A percentile compares a stretch with the other conserved stretches of the same genome.
These are phyloP conservation scores for Galemys pyrenaicus DNA, from an alignment of 2,113 vertebrate genomes.

Conservation along the genomic window DNA sequence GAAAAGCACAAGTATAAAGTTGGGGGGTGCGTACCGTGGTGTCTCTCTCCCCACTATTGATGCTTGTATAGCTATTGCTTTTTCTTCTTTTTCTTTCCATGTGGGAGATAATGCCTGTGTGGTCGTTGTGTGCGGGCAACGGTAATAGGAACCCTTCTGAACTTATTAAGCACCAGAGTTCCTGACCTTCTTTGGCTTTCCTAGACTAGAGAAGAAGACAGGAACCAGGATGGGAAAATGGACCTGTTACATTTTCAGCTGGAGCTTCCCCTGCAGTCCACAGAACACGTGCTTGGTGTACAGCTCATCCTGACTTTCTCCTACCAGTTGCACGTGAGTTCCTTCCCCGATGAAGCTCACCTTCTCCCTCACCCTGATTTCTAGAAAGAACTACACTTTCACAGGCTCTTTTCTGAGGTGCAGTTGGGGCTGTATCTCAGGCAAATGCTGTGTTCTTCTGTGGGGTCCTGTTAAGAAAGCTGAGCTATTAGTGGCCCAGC, in stretches of 20 bases:
- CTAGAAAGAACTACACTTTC: not conserved
- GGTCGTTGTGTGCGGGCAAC: not conserved
- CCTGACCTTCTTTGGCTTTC: not conserved
- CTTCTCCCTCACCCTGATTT: not conserved
- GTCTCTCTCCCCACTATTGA: not conserved
- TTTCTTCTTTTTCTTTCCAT: not conserved
- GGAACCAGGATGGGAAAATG: constrained; percentile 93
- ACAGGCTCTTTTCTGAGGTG: not conserved
- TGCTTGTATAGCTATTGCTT: too few relatives aligned
- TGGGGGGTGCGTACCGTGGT: not conserved
- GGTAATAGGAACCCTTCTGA: not conserved
- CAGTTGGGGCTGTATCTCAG: not conserved
- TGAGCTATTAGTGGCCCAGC: not conserved
- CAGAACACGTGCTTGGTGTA: constrained; percentile 90
- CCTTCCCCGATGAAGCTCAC: fast-evolving
- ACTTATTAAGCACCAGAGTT: not conserved
- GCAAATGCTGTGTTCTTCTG: not conserved
- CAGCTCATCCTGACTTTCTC: constrained; percentile 96
- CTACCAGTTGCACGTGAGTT: constrained; percentile 93
- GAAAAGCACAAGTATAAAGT: not conserved
- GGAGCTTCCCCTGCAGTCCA: constrained; percentile 90
- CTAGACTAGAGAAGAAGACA: constrained; percentile 94
- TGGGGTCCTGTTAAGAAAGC: not conserved
- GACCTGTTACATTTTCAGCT: constrained; percentile 89
- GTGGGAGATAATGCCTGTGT: not conserved